Conservation (phyloP, 1,140 invertebrate genomes). For the Rhagoletis pomonella region DNA sequence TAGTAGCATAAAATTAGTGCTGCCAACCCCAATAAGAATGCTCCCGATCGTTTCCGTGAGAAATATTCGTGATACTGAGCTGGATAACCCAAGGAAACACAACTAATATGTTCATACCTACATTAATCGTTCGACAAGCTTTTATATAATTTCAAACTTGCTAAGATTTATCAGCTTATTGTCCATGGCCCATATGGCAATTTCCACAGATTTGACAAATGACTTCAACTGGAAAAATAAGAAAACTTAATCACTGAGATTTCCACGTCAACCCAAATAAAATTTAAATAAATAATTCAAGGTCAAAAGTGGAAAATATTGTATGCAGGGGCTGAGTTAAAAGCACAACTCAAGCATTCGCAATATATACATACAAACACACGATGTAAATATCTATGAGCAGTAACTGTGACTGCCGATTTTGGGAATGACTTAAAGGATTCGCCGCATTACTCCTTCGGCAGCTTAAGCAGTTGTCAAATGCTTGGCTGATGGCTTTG, state of each 20-base stretch:
- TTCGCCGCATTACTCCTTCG: not conserved
- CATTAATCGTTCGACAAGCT: too few relatives aligned
- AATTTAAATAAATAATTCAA: slow-evolving; percentile 52
- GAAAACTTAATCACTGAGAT: slow-evolving; percentile 47
- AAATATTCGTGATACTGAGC: too few relatives aligned
- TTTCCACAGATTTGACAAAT: slow-evolving; percentile 49
- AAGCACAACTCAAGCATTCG: not conserved
- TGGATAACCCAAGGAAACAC: too few relatives aligned
- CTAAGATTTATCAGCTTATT: slow-evolving; percentile 29
- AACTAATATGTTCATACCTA: too few relatives aligned
- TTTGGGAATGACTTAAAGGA: slow-evolving; percentile 13
- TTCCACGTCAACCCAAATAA: slow-evolving; percentile 31
- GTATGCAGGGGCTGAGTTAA: not conserved
- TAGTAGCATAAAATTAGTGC: too few relatives aligned
- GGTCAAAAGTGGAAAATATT: slow-evolving; percentile 22
- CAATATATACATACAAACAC: not conserved
- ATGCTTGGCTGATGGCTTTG: slow-evolving; percentile 2
- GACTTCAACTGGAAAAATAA: slow-evolving; percentile 30
- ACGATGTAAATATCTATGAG: too few relatives aligned
- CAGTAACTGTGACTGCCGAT: not conserved
- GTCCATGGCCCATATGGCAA: slow-evolving; percentile 39
- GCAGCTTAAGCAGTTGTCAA: not conserved
- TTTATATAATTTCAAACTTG: not conserved
- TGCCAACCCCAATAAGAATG: too few relatives aligned
- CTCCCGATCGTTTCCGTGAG: too few relatives aligned